Percentiles rank a stretch among this genome's conserved stretches.
phyloP scores from a whole-genome alignment of 2,797 vertebrate genomes.

The Propithecus perrieri region DNA sequence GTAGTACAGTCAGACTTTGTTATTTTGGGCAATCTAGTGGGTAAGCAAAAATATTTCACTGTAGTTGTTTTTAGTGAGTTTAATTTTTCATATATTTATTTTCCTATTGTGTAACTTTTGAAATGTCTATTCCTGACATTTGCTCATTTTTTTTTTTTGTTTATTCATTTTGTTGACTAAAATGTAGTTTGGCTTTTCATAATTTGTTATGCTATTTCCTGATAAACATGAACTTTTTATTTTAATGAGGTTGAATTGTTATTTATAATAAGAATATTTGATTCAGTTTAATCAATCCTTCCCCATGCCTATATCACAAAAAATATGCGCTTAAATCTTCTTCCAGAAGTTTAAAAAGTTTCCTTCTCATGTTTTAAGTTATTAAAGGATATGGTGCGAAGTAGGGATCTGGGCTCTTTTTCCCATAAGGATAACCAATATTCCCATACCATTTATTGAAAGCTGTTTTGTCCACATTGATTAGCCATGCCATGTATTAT shows the following conservation, averaged over 20 bases:
- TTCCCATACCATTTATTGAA: not conserved
- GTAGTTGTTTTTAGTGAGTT: not conserved
- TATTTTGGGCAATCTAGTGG: not conserved
- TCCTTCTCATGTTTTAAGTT: not conserved
- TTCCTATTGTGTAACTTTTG: not conserved
- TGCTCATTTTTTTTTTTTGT: not conserved
- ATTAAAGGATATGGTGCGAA: not conserved
- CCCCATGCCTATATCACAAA: not conserved
- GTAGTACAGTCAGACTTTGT: not conserved
- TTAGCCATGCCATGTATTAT: not conserved
- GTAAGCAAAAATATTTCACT: not conserved
- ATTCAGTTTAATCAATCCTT: not conserved
- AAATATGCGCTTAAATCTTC: not conserved
- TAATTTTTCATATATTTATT: not conserved
- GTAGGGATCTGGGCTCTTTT: not conserved
- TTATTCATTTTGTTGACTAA: not conserved
- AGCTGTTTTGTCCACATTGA: not conserved
- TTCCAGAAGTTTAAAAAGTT: not conserved
- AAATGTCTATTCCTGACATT: not conserved
- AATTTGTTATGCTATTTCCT: not conserved
- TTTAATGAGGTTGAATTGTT: conserved; percentile 8
- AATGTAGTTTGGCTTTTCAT: not conserved
- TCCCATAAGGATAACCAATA: not conserved
- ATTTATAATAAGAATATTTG: not conserved
- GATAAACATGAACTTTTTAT: not conserved